These are phyloP conservation scores for Drosophila bipectinata DNA, from an alignment of 1,140 invertebrate species.

Conservation along the genomic window DNA sequence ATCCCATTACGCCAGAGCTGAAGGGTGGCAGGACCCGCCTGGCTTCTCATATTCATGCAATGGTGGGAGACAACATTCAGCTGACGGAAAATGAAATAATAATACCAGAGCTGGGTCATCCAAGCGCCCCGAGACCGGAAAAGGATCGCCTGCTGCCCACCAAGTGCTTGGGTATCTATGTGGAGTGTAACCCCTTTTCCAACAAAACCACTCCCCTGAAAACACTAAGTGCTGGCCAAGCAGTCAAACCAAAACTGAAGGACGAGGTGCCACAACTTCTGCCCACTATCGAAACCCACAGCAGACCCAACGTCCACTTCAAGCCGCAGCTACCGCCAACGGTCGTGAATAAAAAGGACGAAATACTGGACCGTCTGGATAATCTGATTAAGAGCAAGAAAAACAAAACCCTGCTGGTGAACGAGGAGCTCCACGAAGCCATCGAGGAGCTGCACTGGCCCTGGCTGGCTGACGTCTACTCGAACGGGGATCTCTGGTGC, in stretches of 20 bases:
- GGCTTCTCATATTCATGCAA: constrained; percentile 14
- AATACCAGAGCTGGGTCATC: constrained; percentile 10
- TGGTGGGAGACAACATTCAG: constrained; percentile 57
- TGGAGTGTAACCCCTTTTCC: constrained; percentile 65
- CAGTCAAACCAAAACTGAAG: constrained; percentile 7
- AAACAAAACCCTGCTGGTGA: constrained; percentile 69
- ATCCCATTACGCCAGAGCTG: constrained; percentile 71
- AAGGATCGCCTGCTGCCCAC: constrained; percentile 39
- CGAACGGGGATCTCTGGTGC: constrained; percentile 88
- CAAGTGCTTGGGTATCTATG: constrained; percentile 69
- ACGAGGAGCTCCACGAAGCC: constrained; percentile 72
- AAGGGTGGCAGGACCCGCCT: constrained; percentile 6
- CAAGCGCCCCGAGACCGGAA: constrained; percentile 16
- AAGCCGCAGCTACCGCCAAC: constrained; percentile 53
- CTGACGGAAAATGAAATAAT: constrained; percentile 42
- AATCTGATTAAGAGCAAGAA: constrained; percentile 66
- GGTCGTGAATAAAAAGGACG: constrained; percentile 71
- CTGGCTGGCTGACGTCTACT: constrained; percentile 89
- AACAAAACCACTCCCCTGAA: constrained; percentile 67
- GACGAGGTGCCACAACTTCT: constrained; percentile 19
- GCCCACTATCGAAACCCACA: constrained; percentile 67
- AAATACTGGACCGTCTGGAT: constrained; percentile 67
- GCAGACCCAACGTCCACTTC: constrained; percentile 71
- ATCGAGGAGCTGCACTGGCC: constrained; percentile 84
- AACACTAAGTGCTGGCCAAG: constrained; percentile 68